Conservation (phyloP, 2,888 invertebrate species). For the Acanthoscelides obtectus region DNA sequence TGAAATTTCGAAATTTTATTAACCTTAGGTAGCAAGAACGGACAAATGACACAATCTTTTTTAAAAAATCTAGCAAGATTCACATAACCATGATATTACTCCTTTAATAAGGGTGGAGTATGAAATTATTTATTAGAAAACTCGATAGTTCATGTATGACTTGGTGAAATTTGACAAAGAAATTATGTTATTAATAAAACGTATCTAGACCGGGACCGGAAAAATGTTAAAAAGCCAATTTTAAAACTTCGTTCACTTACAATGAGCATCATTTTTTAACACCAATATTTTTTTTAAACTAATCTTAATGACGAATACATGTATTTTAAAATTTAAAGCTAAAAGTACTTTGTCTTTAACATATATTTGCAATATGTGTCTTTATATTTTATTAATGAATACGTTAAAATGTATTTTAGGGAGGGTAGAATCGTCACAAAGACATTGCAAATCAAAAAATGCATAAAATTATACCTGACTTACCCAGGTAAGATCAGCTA, state of each 20-base stretch:
- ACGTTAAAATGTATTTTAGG: not conserved
- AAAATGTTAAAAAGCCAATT: not conserved
- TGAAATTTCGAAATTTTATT: too few species aligned
- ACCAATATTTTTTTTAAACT: not conserved
- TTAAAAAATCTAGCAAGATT: too few species aligned
- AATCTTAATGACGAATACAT: not conserved
- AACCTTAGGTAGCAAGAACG: too few species aligned
- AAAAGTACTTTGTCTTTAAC: not conserved
- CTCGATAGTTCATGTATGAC: too few species aligned
- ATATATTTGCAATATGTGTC: not conserved
- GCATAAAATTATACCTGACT: not conserved
- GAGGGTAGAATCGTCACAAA: not conserved
- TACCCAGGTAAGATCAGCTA: not conserved
- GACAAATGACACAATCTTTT: too few species aligned
- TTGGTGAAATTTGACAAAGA: too few species aligned
- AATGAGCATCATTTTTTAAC: not conserved
- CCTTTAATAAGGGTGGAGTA: too few species aligned
- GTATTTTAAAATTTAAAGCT: not conserved
- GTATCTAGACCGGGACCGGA: not conserved
- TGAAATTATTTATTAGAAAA: too few species aligned
- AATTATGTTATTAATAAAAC: too few species aligned
- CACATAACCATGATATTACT: too few species aligned
- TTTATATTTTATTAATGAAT: not conserved
- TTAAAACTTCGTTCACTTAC: not conserved
- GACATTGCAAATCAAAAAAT: not conserved